These are phyloP conservation scores for Pollenia griseotomentosa DNA, from an alignment of 2,888 invertebrate species.

Conservation along the genomic window DNA sequence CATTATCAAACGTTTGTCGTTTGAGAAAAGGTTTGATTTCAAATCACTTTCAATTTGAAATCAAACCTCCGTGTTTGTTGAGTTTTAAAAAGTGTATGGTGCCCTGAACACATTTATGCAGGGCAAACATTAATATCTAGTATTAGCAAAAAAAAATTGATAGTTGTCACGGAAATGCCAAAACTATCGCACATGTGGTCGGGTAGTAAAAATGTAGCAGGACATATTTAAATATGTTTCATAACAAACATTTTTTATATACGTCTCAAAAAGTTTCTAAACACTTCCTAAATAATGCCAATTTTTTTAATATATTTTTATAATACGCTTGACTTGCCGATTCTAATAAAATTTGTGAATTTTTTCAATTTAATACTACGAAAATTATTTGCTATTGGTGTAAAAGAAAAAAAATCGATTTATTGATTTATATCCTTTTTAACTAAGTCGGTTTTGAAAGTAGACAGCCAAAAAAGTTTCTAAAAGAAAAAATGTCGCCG, in stretches of 20 bases:
- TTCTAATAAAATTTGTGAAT: conserved; percentile 31
- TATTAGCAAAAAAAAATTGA: too few species aligned
- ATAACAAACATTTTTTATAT: neutral
- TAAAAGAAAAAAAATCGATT: neutral
- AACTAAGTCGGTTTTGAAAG: neutral
- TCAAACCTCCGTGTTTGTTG: too few species aligned
- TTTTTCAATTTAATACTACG: conserved; percentile 31
- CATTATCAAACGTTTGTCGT: too few species aligned
- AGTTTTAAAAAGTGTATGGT: too few species aligned
- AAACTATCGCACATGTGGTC: too few species aligned
- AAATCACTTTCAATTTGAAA: too few species aligned
- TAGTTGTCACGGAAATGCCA: too few species aligned
- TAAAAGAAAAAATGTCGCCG: conserved; percentile 67
- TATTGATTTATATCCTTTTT: neutral
- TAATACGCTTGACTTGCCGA: conserved; percentile 55
- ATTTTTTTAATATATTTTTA: conserved; percentile 57
- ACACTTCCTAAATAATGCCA: conserved; percentile 72
- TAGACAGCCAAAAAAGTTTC: neutral
- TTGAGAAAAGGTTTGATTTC: too few species aligned
- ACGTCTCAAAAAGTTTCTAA: neutral
- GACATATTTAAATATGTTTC: too few species aligned
- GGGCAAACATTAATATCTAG: too few species aligned
- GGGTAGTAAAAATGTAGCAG: too few species aligned
- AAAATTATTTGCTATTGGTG: neutral
- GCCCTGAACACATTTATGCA: too few species aligned